phyloP scores from a whole-genome alignment of 1,140 invertebrate genomes.

The Sycophaga agraensis region DNA sequence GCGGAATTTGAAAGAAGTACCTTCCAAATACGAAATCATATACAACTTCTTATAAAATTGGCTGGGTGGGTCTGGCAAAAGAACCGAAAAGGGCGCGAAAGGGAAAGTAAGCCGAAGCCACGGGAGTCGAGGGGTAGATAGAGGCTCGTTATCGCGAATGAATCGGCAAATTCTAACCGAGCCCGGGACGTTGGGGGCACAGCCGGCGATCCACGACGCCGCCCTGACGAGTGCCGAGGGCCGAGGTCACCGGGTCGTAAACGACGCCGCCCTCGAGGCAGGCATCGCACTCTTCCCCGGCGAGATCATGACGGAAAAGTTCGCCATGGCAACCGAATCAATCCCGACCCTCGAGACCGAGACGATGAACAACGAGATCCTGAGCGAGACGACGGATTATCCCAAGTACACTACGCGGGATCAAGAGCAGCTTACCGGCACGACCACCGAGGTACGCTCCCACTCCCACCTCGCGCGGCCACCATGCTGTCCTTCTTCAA shows the following conservation, averaged over 20 bases:
- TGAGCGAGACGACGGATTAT: conserved; percentile 45
- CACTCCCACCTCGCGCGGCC: no score
- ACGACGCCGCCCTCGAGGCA: conserved; percentile 36
- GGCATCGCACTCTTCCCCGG: not conserved
- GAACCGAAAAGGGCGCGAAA: no score
- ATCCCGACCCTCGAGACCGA: conserved; percentile 45
- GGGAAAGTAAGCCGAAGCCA: no score
- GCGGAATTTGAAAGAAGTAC: no score
- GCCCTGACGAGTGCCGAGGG: conserved; percentile 42
- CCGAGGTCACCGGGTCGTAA: conserved; percentile 47
- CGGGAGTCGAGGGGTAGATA: no score
- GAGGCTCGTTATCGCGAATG: conserved; percentile 9
- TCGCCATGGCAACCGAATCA: conserved; percentile 33
- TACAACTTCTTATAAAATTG: no score
- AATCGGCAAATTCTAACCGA: not conserved
- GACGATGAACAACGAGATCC: conserved; percentile 53
- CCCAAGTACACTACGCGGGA: conserved; percentile 40
- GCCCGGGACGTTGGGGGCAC: not conserved
- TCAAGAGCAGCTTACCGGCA: conserved; percentile 27
- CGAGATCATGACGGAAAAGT: conserved; percentile 11
- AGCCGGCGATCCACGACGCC: conserved; percentile 35
- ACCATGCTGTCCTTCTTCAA: no score
- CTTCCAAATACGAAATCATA: no score
- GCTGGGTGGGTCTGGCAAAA: no score
- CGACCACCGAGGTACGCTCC: conserved; percentile 31